phyloP scores from a whole-genome alignment of 2,888 invertebrate species.

The Graphium colonna region DNA sequence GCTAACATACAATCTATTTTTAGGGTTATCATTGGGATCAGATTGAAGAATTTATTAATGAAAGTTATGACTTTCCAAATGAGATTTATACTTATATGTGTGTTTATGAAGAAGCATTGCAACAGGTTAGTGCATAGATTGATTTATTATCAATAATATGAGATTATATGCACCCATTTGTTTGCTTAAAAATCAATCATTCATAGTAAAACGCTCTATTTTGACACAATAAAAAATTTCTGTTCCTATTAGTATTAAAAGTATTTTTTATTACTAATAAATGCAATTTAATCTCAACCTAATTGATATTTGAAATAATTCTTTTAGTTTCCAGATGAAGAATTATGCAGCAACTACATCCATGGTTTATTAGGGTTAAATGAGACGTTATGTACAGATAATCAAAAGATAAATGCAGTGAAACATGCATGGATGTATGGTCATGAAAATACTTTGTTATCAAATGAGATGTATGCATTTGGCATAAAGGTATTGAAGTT shows the following conservation, averaged over 20 bases:
- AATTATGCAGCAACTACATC: conserved; percentile 62
- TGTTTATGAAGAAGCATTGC: conserved; percentile 63
- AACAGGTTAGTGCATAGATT: conserved; percentile 53
- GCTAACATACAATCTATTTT: no score
- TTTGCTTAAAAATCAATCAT: no score
- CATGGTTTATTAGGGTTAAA: conserved; percentile 51
- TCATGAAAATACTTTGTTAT: conserved; percentile 55
- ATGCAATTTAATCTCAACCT: no score
- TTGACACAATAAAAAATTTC: not conserved
- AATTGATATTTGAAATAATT: not conserved
- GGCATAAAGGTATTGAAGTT: conserved; percentile 60
- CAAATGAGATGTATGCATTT: conserved; percentile 64
- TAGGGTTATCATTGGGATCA: conserved; percentile 66
- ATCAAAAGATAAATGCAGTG: conserved; percentile 54
- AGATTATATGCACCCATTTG: no score
- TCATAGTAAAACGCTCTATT: no score
- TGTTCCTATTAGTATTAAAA: no score
- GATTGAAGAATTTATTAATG: conserved; percentile 55
- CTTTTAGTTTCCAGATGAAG: conserved; percentile 60
- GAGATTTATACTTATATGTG: conserved; percentile 55
- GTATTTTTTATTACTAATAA: no score
- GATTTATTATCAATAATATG: no score
- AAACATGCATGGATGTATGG: conserved; percentile 66
- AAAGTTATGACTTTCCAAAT: conserved; percentile 44
- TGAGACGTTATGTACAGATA: conserved; percentile 47